Evolutionary conservation across 2,113 vertebrate genomes (phyloP), one percentile per base, ranked within the genome.

Genomic region (Colaptes auratus): DNA sequence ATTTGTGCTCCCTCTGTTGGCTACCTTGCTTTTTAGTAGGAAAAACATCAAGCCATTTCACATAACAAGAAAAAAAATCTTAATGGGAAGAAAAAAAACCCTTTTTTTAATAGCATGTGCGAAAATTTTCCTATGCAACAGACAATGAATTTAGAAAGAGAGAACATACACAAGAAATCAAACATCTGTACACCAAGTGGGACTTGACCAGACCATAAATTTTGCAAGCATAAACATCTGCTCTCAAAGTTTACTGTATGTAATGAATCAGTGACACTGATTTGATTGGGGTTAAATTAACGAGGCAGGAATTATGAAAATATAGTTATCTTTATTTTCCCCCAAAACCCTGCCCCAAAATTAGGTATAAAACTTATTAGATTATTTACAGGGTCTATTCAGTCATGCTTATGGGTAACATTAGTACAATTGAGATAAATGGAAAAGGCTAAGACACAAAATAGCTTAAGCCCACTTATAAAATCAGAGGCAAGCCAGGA

Each of bases 1-100:
- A 85, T 89, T 76, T 95, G 89, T 96, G 82, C 92, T 94, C 89
- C 86, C 88, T 92, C 69, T 95, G 30, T 91, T 81, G 80, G 73
- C 56, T 87, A 33, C 44, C 53, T 82, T 65, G 31, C 50, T 94
- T 27, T 94, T 73, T 33, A 12, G 76, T 44, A 81, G 35, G 19
- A 70, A 67, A 80, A 89, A 66, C 53, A 75, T 25, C 27, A 35
- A 17, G 36, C 59, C 52, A 69, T 79, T 75, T 60, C 64, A 92
- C 52, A 35, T 56, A 33, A 36, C 82, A 82, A 55, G 15, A 44
- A 36, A 80, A 87, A 85, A 44, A 56, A 35, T 24, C 18, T 61
- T 55, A 59, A 13, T 27, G 14, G 2, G 35, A 91, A 4, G 15
- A n/a, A 76, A 12, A 2, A 39, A 39, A 39, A n/a, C 10, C 42